phyloP scores from a whole-genome alignment of 2,797 vertebrate genomes.

The Myoxocephalus aenaeus region DNA sequence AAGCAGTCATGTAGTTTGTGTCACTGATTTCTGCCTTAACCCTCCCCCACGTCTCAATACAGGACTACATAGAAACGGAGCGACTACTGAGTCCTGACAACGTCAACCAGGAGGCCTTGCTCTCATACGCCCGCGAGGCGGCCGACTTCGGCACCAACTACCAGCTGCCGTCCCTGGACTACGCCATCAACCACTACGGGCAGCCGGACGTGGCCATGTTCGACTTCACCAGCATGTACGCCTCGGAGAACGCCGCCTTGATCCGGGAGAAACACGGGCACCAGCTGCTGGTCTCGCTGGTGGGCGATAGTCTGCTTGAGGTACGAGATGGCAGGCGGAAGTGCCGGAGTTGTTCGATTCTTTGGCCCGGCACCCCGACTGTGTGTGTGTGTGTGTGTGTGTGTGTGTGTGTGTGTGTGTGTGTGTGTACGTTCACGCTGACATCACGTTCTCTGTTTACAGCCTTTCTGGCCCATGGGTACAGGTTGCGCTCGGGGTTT shows the following conservation, averaged over 20 bases:
- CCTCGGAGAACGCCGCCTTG: slow-evolving; percentile 94
- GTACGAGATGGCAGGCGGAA: slow-evolving; percentile 69
- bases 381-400: neutral
- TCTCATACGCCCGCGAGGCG: slow-evolving; percentile 94
- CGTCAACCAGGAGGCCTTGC: slow-evolving; percentile 92
- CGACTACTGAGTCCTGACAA: slow-evolving; percentile 90
- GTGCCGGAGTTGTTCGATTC: neutral
- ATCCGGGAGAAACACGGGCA: slow-evolving; percentile 90
- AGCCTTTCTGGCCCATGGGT: slow-evolving; percentile 99
- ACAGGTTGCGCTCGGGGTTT: slow-evolving; percentile 97
- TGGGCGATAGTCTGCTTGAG: slow-evolving; percentile 97
- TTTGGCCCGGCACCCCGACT: too few relatives aligned
- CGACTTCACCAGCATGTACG: slow-evolving; percentile 98
- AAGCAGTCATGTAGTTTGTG: neutral
- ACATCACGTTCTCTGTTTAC: slow-evolving; percentile 38
- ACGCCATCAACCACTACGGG: slow-evolving; percentile 93
- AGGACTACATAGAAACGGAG: slow-evolving; percentile 95
- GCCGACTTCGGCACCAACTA: slow-evolving; percentile 98
- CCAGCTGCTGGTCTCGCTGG: slow-evolving; percentile 91
- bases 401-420: neutral
- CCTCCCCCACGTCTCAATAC: neutral
- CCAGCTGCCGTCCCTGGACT: slow-evolving; percentile 96
- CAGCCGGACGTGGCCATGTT: slow-evolving; percentile 98
- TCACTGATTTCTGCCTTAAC: neutral
- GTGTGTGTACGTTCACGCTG: neutral